Evolutionary conservation across 2,113 vertebrate genomes (phyloP), one percentile per base, ranked within the genome.

Genomic region (Dicrurus megarhynchus): DNA sequence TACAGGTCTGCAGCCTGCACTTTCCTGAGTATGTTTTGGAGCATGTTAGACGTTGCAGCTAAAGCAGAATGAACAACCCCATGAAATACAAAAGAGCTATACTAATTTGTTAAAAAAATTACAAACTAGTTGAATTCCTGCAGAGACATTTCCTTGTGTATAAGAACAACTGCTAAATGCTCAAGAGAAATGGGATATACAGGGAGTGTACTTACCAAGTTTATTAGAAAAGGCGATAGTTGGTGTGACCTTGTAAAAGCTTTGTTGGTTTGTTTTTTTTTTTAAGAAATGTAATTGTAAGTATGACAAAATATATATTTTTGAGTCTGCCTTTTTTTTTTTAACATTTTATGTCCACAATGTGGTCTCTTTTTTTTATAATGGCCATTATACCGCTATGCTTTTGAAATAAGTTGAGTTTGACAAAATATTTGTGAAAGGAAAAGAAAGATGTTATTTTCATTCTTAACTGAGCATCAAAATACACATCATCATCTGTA

Each of bases 1-100:
- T 99, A 97, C 99, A 99, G 97, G 99, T 99, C 77, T 99, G 99
- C 98, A 99, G 99, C 92, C 97, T 99, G 96, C 99, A 99, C 97
- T 99, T 99, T 81, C 99, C 99, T 17, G 99, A 99, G 84, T 99
- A 99, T 68, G 99, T 99, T 95, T 96, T 99, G 96, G 99, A 99
- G 95, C 99, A 99, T 47, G 99, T 99, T 61, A 98, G 99, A 92
- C 99, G 99, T 95, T 99, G 99, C 98, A 99, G 98, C 98, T 99
- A 97, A 97, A 96, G 57, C 30, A 56, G 89, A 88, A 56, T 7
- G 15, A 91, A 56, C 33, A 57, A 35, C 26, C 16, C 65, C 7
- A 1, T 69, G 35, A 90, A 64, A 87, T 44, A 37, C 35, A 73
- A 69, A 94, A 95, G 27, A 93, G 27, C 23, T 92, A 16, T 50